Conservation (phyloP, 2,888 invertebrate genomes). For the Orgyia antiqua region DNA sequence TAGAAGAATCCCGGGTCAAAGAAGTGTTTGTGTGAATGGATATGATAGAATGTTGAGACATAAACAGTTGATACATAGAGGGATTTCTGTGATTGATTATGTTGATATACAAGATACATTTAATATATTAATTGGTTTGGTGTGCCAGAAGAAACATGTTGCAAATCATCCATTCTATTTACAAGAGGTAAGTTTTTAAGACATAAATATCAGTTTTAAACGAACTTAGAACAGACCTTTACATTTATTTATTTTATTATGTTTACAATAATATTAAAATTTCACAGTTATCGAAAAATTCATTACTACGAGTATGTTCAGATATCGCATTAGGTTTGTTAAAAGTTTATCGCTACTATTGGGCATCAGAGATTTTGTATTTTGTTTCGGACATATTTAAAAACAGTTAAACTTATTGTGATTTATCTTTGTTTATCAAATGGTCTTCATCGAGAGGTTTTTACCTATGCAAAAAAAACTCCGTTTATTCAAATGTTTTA, state of each 20-base stretch:
- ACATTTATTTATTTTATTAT: not conserved
- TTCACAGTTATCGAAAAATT: too few relatives aligned
- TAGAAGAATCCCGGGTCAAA: slow-evolving; percentile 2
- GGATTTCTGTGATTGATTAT: slow-evolving; percentile 4
- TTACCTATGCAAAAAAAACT: too few relatives aligned
- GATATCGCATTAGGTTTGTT: too few relatives aligned
- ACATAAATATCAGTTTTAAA: too few relatives aligned
- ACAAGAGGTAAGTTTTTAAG: slow-evolving; percentile 31
- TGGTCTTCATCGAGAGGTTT: too few relatives aligned
- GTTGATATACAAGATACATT: slow-evolving; percentile 19
- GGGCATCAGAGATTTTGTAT: too few relatives aligned
- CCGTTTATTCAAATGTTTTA: too few relatives aligned
- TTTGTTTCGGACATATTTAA: too few relatives aligned
- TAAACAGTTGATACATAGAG: slow-evolving; percentile 19
- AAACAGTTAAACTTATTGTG: too few relatives aligned
- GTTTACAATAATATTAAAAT: not conserved
- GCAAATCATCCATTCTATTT: slow-evolving; percentile 18
- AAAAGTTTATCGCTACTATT: too few relatives aligned
- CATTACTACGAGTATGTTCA: too few relatives aligned
- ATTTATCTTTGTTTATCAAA: too few relatives aligned
- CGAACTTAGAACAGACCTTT: not conserved
- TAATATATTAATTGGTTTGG: slow-evolving; percentile 22
- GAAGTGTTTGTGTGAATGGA: slow-evolving; percentile 10
- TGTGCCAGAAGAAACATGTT: slow-evolving; percentile 20
- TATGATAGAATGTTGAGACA: slow-evolving; percentile 10